Evolutionary conservation across 2,113 vertebrate species (phyloP).

Genomic region (Enhydra lutris): DNA sequence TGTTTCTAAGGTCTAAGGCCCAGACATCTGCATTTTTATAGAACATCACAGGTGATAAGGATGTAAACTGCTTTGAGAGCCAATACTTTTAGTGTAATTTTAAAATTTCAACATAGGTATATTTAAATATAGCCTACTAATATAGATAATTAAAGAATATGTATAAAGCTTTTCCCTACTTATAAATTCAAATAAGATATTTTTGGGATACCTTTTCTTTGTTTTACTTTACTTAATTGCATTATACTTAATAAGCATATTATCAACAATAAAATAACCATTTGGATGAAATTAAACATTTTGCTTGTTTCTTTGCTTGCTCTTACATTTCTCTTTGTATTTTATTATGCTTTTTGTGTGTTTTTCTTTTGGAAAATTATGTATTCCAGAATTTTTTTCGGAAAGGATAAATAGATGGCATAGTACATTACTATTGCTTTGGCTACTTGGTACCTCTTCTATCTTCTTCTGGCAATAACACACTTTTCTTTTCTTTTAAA

Average conservation of each 20-base stretch:
- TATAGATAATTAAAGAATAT: background rate
- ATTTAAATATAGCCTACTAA: background rate
- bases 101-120: background rate
- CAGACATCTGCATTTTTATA: background rate
- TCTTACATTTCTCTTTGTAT: background rate
- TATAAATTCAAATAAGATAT: background rate
- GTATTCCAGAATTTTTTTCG: background rate
- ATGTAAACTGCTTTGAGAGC: background rate
- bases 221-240: background rate
- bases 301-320: background rate
- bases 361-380: background rate
- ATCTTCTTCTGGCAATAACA: background rate
- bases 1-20: background rate
- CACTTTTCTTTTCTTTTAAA: background rate
- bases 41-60: background rate
- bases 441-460: background rate
- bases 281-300: background rate
- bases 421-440: background rate
- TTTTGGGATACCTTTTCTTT: background rate
- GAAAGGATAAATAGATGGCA: background rate
- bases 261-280: background rate
- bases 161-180: background rate
- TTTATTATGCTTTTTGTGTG: background rate
- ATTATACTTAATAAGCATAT: background rate
- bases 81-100: background rate